Evolutionary conservation across 2,888 invertebrate species (phyloP).

Genomic region (Chaetogeoica ovagalla): DNA sequence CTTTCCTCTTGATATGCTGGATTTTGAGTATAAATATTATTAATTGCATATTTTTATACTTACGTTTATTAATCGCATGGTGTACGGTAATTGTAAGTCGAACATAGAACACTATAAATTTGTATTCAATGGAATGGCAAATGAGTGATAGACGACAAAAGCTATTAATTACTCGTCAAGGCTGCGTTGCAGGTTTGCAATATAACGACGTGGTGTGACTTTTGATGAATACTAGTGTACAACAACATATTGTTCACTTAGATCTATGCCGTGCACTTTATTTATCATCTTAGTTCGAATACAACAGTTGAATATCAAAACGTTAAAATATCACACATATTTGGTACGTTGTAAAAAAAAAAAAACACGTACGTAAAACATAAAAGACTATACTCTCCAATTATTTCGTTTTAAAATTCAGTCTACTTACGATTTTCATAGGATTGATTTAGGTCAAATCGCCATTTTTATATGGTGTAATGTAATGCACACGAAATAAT

Average conservation of each 20-base stretch:
- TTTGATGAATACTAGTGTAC: conserved; percentile 27
- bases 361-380: too few species aligned
- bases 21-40: too few species aligned
- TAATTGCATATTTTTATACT: background rate
- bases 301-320: conserved; percentile 20
- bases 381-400: too few species aligned
- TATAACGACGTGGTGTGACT: conserved; percentile 8
- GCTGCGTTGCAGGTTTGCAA: conserved; percentile 21
- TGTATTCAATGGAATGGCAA: conserved; percentile 3
- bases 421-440: too few species aligned
- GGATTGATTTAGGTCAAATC: too few species aligned
- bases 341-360: background rate
- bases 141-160: conserved; percentile 31
- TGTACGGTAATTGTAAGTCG: background rate
- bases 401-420: too few species aligned
- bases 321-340: conserved; percentile 26
- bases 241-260: background rate
- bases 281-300: background rate
- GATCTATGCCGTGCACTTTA: conserved; percentile 6
- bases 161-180: conserved; percentile 43
- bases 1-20: too few species aligned
- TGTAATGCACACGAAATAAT: too few species aligned
- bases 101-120: conserved; percentile 14
- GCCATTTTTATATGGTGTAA: too few species aligned
- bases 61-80: background rate